Evolutionary conservation across 2,888 invertebrate genomes (phyloP).

Genomic region (Diarsia brunnea): DNA sequence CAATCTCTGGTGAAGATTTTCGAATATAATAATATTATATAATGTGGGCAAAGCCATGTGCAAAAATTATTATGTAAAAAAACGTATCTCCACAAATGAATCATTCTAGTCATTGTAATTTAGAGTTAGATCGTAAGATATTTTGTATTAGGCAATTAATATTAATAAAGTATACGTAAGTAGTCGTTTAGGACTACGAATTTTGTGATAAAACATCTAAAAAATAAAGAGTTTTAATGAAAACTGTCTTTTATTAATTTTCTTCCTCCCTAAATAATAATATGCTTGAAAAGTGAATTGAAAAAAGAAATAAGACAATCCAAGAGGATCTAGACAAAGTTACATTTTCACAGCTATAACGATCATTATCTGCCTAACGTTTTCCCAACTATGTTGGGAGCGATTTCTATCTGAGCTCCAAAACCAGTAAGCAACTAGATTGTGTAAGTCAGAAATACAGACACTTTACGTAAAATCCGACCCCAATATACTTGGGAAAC

Average conservation of each 20-base stretch:
- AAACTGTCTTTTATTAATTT: slow-evolving; percentile 13
- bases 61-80: neutral
- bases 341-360: neutral
- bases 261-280: accelerated
- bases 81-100: neutral
- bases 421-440: too few relatives aligned
- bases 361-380: neutral
- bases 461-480: too few relatives aligned
- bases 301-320: too few relatives aligned
- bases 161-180: slow-evolving; percentile 68
- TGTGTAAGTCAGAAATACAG: too few relatives aligned
- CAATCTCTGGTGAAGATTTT: neutral
- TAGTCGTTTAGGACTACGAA: slow-evolving; percentile 70
- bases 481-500: too few relatives aligned
- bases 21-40: too few relatives aligned
- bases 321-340: neutral
- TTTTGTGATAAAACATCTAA: slow-evolving; percentile 76
- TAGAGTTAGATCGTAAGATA: slow-evolving; percentile 42
- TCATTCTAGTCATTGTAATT: slow-evolving; percentile 32
- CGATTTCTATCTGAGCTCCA: too few relatives aligned
- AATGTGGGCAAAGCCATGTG: neutral
- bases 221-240: slow-evolving; percentile 68
- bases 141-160: slow-evolving; percentile 53
- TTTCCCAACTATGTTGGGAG: neutral
- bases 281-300: neutral